Evolutionary conservation across 1,140 invertebrate species (phyloP).

Genomic region (Lordiphosa mommai): DNA sequence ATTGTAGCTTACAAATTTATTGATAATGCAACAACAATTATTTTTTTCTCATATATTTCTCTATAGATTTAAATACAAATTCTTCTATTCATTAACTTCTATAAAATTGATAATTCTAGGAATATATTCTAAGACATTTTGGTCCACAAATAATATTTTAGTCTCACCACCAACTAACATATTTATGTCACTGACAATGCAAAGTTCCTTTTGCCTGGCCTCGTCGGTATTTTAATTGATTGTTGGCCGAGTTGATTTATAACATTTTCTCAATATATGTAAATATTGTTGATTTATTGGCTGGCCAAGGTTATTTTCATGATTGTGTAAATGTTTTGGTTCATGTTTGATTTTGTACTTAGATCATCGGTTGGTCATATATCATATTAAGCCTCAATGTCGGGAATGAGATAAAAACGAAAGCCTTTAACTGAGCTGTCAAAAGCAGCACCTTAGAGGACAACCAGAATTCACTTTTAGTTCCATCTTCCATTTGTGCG

Average conservation of each 20-base stretch:
- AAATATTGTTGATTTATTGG: constrained; percentile 38
- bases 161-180: not conserved
- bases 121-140: too few relatives aligned
- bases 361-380: constrained; percentile 37
- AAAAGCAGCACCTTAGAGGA: constrained; percentile 29
- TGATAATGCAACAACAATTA: too few relatives aligned
- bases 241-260: constrained; percentile 21
- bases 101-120: too few relatives aligned
- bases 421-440: constrained; percentile 30
- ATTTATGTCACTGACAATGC: constrained; percentile 5
- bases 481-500: constrained; percentile 14
- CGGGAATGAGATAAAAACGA: not conserved
- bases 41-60: too few relatives aligned
- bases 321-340: constrained; percentile 38
- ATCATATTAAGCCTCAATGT: constrained; percentile 16
- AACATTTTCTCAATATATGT: constrained; percentile 8
- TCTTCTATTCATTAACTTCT: too few relatives aligned
- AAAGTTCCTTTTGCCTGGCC: constrained; percentile 3
- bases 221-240: constrained; percentile 24
- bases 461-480: constrained; percentile 23
- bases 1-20: too few relatives aligned
- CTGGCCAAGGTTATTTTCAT: constrained; percentile 22
- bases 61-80: too few relatives aligned
- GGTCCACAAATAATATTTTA: not conserved
- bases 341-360: constrained; percentile 24